Conservation (phyloP, 1,140 invertebrate genomes). For the Musca domestica region DNA sequence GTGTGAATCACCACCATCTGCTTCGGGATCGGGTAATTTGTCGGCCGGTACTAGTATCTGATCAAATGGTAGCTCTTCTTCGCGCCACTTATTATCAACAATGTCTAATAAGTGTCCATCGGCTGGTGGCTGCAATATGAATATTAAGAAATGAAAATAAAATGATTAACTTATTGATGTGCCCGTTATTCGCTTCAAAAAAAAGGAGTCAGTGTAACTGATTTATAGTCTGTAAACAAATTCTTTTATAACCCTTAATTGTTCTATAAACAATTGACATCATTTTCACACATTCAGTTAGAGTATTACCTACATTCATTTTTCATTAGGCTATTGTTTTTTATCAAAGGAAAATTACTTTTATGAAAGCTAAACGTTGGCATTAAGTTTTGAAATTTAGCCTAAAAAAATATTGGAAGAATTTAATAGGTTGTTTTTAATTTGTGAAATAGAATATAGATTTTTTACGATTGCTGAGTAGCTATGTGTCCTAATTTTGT, state of each 20-base stretch:
- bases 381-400: too few relatives aligned
- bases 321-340: too few relatives aligned
- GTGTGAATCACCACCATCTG: constrained; percentile 86
- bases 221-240: not conserved
- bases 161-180: not conserved
- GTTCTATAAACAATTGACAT: not conserved
- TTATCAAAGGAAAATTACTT: too few relatives aligned
- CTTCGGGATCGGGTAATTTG: constrained; percentile 90
- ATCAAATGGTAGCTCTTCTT: constrained; percentile 82
- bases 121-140: constrained; percentile 47
- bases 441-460: too few relatives aligned
- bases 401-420: too few relatives aligned
- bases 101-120: constrained; percentile 83
- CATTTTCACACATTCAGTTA: not conserved
- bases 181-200: not conserved
- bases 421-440: too few relatives aligned
- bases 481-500: too few relatives aligned
- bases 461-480: too few relatives aligned
- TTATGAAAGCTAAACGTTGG: too few relatives aligned
- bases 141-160: not conserved
- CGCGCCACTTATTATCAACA: constrained; percentile 85
- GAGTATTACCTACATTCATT: too few relatives aligned
- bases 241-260: not conserved
- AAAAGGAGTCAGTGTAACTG: not conserved
- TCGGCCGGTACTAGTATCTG: constrained; percentile 84